Evolutionary conservation across 1,140 invertebrate species (phyloP), one percentile per base, ranked within the genome.

Genomic region (Leptinotarsa defecta): DNA sequence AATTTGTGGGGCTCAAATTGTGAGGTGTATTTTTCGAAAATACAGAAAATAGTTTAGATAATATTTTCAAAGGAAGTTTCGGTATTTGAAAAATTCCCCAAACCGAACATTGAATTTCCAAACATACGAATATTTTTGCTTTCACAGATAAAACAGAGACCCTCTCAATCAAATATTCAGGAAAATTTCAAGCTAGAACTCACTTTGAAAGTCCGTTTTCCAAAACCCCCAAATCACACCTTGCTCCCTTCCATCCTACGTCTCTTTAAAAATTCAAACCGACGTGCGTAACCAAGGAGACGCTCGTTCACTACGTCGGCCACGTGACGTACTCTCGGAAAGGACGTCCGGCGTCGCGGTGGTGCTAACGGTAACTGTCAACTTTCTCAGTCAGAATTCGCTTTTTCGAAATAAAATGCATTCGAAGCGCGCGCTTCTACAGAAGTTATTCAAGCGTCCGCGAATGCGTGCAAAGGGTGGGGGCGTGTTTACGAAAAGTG

Each of bases 321-420:
- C 52, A 57, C 52, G 52, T 57, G 52, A 57, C 4, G n/a, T 15
- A 3, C 17, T 3, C 52, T 57, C n/a, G 5, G 20, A 65, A 65
- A 34, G 5, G 24, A 17, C 43, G 34, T 68, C 67, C 24, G 67
- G 19, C 67, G 67, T 68, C 67, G 34, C 67, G 67, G 13, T 19
- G 67, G 67, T 68, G 24, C 13, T 24, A 48, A 34, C 27, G 13
- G 24, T 19, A 8, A 68, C 67, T 68, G 67, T 27, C 67, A 68
- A 68, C 67, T 68, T 68, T 43, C 67, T 68, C 67, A 20, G 1
- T 5, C 43, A 34, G 67, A n/a, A 5, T 57, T 43, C n/a, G 67
- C 24, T 49, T 68, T 68, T 68, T 68, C 43, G 67, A 68, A 68
- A 68, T 19, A 19, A 68, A 68, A 3, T 48, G 24, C 34, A 19